Evolutionary conservation across 2,113 vertebrate genomes (phyloP).

Genomic region (Sylvietta virens): DNA sequence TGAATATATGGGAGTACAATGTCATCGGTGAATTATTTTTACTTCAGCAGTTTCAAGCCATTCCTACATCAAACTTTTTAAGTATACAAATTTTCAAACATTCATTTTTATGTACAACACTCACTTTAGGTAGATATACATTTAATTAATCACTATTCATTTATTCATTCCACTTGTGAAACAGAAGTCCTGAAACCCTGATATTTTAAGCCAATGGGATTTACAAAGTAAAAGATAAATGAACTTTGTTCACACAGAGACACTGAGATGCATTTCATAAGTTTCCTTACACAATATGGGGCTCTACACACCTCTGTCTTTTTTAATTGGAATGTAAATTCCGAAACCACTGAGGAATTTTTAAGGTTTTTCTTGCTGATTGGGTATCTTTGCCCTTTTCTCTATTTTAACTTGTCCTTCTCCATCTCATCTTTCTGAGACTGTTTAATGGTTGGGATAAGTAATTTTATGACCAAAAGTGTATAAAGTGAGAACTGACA

Average conservation of each 20-base stretch:
- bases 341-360: neutral
- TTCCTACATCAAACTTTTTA: neutral
- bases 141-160: neutral
- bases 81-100: neutral
- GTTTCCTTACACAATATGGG: neutral
- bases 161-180: neutral
- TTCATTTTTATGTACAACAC: neutral
- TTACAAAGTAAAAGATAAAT: neutral
- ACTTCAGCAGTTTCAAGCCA: neutral
- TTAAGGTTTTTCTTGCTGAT: neutral
- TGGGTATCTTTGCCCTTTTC: neutral
- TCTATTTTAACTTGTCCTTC: neutral
- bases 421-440: neutral
- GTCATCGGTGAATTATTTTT: neutral
- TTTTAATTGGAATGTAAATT: neutral
- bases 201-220: neutral
- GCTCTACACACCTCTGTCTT: neutral
- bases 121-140: neutral
- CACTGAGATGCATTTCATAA: neutral
- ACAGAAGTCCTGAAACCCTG: neutral
- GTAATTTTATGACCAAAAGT: neutral
- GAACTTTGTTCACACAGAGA: neutral
- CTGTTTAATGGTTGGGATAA: neutral
- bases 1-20: neutral
- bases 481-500: neutral